These are phyloP conservation scores for Sinocyclocheilus anshuiensis DNA, from an alignment of 2,113 vertebrate genomes.

Conservation along the genomic window DNA sequence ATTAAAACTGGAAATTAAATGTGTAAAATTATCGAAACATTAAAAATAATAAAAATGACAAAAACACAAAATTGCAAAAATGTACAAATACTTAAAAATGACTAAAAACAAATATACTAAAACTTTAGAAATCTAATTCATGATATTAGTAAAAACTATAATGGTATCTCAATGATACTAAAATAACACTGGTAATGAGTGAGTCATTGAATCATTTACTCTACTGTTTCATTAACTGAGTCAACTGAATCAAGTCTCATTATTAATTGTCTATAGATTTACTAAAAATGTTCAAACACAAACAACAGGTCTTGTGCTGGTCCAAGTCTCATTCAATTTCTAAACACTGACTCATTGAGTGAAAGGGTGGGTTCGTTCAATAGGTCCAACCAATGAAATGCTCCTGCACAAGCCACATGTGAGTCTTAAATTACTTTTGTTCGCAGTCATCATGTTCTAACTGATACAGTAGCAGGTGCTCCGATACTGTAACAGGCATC, in stretches of 20 bases:
- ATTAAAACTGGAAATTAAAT: too few relatives aligned
- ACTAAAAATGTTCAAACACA: neutral
- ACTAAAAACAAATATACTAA: too few relatives aligned
- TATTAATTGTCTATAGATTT: neutral
- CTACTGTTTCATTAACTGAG: neutral
- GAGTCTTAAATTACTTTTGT: conserved; percentile 37
- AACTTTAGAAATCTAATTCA: too few relatives aligned
- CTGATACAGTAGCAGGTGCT: conserved; percentile 57
- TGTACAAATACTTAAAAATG: too few relatives aligned
- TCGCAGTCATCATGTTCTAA: conserved; percentile 58
- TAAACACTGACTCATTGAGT: neutral
- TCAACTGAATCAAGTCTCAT: neutral
- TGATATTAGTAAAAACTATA: too few relatives aligned
- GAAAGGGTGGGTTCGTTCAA: neutral
- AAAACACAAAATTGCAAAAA: too few relatives aligned
- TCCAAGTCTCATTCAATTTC: neutral
- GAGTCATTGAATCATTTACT: neutral
- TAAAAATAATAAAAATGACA: too few relatives aligned
- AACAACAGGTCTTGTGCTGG: neutral
- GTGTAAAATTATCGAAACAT: too few relatives aligned
- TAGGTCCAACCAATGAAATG: neutral
- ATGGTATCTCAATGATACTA: neutral
- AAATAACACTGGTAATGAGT: neutral
- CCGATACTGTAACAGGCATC: conserved; percentile 44
- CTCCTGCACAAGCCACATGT: neutral